Evolutionary conservation across 2,113 vertebrate species (phyloP).

Genomic region (Scolopax mira): DNA sequence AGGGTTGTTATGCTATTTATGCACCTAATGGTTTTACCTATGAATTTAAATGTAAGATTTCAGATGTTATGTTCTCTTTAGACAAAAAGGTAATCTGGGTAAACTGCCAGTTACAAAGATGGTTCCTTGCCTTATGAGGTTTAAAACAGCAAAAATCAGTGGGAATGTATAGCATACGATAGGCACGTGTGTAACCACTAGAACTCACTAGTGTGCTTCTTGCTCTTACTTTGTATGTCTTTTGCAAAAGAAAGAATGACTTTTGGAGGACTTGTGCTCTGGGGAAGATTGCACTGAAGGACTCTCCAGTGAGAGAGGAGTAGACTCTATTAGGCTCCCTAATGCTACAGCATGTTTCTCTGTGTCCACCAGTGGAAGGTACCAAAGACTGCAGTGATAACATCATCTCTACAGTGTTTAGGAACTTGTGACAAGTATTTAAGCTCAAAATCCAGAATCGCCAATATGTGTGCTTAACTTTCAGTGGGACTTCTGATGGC

Average conservation of each 20-base stretch:
- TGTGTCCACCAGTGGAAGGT: not conserved
- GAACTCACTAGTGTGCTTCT: constrained; percentile 1
- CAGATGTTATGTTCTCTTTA: not conserved
- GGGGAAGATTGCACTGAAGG: not conserved
- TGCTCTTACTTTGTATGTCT: not conserved
- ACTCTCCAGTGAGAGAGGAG: not conserved
- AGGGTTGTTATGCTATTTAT: not conserved
- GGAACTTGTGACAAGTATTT: not conserved
- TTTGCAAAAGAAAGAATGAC: not conserved
- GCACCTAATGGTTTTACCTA: not conserved
- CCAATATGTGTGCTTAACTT: not conserved
- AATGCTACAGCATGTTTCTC: not conserved
- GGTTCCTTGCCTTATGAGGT: not conserved
- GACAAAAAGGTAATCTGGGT: not conserved
- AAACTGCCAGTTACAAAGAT: not conserved
- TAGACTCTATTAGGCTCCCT: not conserved
- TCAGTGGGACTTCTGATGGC: not conserved
- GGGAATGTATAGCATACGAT: not conserved
- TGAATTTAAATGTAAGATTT: not conserved
- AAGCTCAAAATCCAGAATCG: not conserved
- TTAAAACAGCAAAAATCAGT: not conserved
- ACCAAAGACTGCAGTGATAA: not conserved
- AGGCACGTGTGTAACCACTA: not conserved
- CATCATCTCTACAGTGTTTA: not conserved
- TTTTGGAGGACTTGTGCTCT: not conserved